Evolutionary conservation across 37 sponge, comb jelly and placozoan species (phyloP).

Genomic region (Oscarella lobularis): DNA sequence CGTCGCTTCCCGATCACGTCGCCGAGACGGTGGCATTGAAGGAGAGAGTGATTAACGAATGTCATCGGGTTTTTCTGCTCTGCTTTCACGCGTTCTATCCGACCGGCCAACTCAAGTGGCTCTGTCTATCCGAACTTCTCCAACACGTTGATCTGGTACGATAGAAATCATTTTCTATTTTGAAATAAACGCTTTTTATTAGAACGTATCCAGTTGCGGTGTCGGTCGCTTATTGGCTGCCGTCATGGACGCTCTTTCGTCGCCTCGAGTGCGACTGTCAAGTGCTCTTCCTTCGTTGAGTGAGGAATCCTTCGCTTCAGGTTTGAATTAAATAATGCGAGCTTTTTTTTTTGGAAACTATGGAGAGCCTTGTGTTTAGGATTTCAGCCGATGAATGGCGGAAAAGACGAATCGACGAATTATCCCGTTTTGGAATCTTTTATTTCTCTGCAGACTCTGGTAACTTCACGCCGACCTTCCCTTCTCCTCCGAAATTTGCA

Average conservation of each 20-base stretch:
- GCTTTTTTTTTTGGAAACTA: too few relatives aligned
- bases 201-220: not conserved
- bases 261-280: not conserved
- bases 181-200: too few relatives aligned
- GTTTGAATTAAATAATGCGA: too few relatives aligned
- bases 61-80: conserved; percentile 32
- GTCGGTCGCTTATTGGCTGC: not conserved
- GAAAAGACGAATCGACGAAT: not conserved
- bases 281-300: not conserved
- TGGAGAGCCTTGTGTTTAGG: too few relatives aligned
- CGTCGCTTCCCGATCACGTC: not conserved
- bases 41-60: conserved; percentile 23
- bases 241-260: not conserved
- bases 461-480: too few relatives aligned
- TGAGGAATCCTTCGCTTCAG: too few relatives aligned
- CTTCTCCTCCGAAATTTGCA: too few relatives aligned
- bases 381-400: not conserved
- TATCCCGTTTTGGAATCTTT: not conserved
- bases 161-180: too few relatives aligned
- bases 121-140: conserved; percentile 54
- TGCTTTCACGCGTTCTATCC: conserved; percentile 92
- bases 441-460: not conserved
- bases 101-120: conserved; percentile 67
- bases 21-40: conserved; percentile 50
- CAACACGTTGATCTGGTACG: not conserved